phyloP scores from a whole-genome alignment of 2,113 vertebrate genomes.

The Nycticebus coucang region DNA sequence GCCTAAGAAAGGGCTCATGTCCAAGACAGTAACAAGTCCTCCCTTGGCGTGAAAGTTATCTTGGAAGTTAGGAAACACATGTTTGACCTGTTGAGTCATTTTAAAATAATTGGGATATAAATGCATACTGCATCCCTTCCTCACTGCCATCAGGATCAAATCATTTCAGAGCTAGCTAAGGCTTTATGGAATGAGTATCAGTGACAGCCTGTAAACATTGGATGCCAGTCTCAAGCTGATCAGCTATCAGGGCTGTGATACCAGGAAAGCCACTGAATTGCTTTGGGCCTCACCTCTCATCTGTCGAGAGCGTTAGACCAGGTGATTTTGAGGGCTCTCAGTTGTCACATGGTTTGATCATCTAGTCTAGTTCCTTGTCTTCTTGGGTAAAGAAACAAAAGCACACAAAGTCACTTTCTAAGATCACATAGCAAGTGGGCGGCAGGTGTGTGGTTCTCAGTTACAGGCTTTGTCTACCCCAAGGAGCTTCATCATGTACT shows the following conservation, averaged over 20 bases:
- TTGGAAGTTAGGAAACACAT: conserved; percentile 62
- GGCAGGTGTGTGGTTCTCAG: not conserved
- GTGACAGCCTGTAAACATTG: not conserved
- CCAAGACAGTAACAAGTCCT: conserved; percentile 42
- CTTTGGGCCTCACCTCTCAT: not conserved
- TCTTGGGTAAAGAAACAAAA: not conserved
- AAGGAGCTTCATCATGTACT: not conserved
- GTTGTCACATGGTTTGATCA: not conserved
- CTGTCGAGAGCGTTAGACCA: not conserved
- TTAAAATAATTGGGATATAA: conserved; percentile 55
- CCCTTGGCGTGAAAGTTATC: conserved; percentile 59
- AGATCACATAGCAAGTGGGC: not conserved
- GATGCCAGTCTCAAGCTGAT: not conserved
- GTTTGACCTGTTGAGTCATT: conserved; percentile 11
- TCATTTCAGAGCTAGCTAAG: not conserved
- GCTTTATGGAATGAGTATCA: not conserved
- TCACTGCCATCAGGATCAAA: conserved; percentile 54
- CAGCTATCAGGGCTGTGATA: not conserved
- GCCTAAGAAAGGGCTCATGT: conserved; percentile 21
- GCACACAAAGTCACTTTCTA: not conserved
- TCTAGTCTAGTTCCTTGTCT: not conserved
- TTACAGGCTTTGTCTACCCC: not conserved
- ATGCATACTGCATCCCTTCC: not conserved
- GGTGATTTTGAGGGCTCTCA: not conserved
- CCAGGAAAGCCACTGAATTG: not conserved